A percentile compares a stretch with the other conserved stretches of the same genome.
These are phyloP conservation scores for Diprion similis DNA, from an alignment of 1,140 invertebrate species.

Conservation along the genomic window DNA sequence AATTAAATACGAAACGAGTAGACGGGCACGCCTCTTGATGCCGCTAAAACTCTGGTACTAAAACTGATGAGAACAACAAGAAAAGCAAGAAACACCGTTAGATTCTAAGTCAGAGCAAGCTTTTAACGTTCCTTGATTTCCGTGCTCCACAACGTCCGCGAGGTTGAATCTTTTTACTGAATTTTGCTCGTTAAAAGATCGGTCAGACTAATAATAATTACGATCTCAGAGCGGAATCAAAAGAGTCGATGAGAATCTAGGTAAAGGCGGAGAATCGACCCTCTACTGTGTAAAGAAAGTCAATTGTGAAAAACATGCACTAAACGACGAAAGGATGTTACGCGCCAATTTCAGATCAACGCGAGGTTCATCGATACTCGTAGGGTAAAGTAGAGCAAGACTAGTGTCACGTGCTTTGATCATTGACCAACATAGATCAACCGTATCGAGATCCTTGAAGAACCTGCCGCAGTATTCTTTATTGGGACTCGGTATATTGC, in stretches of 20 bases:
- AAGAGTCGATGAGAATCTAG: not conserved
- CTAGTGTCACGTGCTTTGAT: too few species aligned
- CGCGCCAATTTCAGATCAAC: too few species aligned
- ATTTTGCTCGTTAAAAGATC: not conserved
- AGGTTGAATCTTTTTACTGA: not conserved
- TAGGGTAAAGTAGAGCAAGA: too few species aligned
- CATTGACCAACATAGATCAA: too few species aligned
- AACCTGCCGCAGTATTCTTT: too few species aligned
- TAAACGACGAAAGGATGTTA: too few species aligned
- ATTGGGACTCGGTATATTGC: too few species aligned
- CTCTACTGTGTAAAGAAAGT: not conserved
- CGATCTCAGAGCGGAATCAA: not conserved
- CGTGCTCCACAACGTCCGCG: not conserved
- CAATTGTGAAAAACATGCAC: not conserved
- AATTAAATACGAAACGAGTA: not conserved
- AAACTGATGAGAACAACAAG: not conserved
- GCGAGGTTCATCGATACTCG: too few species aligned
- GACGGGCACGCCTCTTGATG: not conserved
- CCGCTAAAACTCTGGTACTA: not conserved
- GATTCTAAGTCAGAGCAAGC: not conserved
- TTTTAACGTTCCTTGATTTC: not conserved
- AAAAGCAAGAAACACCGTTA: constrained; percentile 3
- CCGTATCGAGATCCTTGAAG: too few species aligned
- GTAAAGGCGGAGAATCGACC: not conserved
- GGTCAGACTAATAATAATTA: not conserved